These are phyloP conservation scores for Coboldia fuscipes DNA, from an alignment of 1,140 invertebrate species.

Conservation along the genomic window DNA sequence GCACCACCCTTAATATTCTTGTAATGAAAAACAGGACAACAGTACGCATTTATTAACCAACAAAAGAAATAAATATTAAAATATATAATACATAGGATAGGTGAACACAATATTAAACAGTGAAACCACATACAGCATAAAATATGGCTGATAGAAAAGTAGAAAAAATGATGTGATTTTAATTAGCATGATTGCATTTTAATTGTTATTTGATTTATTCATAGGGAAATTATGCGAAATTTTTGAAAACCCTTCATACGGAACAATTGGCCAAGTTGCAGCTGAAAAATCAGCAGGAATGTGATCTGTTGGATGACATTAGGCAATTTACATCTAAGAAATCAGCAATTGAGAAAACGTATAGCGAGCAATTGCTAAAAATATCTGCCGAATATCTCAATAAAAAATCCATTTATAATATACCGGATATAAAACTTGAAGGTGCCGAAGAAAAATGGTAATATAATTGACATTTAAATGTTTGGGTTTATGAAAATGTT, in stretches of 20 bases:
- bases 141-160: too few species aligned
- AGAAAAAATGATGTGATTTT: too few species aligned
- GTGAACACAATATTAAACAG: too few species aligned
- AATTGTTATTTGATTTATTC: too few species aligned
- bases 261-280: conserved; percentile 84
- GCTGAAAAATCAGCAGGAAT: conserved; percentile 89
- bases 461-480: conserved; percentile 8
- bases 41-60: too few species aligned
- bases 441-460: conserved; percentile 78
- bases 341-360: conserved; percentile 82
- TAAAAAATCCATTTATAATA: conserved; percentile 79
- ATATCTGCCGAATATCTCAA: conserved; percentile 76
- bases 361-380: conserved; percentile 80
- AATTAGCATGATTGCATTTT: too few species aligned
- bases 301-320: conserved; percentile 83
- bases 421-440: conserved; percentile 69
- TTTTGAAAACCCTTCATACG: conserved; percentile 73
- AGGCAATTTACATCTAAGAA: conserved; percentile 80
- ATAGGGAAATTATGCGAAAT: conserved; percentile 73
- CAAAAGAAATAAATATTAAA: too few species aligned
- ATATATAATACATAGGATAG: too few species aligned
- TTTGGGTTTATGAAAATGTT: background rate
- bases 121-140: too few species aligned
- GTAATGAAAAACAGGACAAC: too few species aligned
- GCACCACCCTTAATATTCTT: too few species aligned